These are phyloP conservation scores for Calonectris borealis DNA, from an alignment of 2,113 vertebrate species.

Conservation along the genomic window DNA sequence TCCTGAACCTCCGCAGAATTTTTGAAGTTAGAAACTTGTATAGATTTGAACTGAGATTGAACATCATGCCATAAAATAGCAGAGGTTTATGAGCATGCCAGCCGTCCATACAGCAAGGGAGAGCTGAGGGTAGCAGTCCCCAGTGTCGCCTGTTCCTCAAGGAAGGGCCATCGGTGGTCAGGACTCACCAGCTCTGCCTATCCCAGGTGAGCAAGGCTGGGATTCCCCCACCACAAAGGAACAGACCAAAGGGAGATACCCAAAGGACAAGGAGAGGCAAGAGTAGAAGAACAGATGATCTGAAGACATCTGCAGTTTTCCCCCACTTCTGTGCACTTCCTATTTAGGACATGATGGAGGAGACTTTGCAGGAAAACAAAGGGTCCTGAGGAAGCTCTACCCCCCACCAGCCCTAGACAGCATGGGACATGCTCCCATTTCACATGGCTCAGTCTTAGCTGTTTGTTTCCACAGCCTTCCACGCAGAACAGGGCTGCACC, in stretches of 20 bases:
- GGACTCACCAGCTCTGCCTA: neutral
- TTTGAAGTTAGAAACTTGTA: neutral
- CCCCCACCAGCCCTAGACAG: neutral
- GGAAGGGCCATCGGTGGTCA: accelerated
- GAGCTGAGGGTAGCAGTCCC: neutral
- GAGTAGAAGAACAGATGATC: neutral
- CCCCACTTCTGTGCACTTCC: neutral
- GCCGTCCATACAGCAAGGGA: neutral
- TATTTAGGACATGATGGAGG: neutral
- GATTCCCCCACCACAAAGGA: neutral
- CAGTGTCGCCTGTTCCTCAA: neutral
- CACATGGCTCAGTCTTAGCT: neutral
- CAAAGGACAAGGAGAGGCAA: neutral
- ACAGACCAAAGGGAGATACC: neutral
- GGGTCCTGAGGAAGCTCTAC: neutral
- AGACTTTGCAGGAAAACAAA: neutral
- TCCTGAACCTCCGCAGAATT: neutral
- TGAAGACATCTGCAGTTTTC: neutral
- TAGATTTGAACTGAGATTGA: neutral
- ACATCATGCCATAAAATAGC: too few species aligned
- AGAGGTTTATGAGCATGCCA: accelerated
- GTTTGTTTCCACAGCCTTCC: neutral
- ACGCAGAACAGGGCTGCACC: neutral
- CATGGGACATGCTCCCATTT: neutral
- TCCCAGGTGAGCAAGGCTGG: neutral